Conservation (phyloP, 92 coral and sea anemone species). For the Diadumene lineata region DNA sequence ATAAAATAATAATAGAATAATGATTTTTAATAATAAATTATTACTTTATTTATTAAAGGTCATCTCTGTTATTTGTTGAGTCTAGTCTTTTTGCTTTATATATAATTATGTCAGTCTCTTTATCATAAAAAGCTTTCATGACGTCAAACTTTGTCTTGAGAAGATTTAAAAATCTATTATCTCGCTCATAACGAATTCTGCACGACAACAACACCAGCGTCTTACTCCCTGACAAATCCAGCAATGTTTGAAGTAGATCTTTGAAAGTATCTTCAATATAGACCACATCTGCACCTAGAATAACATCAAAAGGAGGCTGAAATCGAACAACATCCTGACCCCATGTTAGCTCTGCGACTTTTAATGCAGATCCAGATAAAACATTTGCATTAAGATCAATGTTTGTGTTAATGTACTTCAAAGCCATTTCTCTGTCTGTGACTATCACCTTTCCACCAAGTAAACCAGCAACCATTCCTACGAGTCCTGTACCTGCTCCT, state of each 20-base stretch:
- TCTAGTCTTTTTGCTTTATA: slow-evolving; percentile 59
- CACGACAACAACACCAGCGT: slow-evolving; percentile 78
- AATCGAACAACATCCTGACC: slow-evolving; percentile 76
- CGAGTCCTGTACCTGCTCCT: slow-evolving; percentile 96
- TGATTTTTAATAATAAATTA: no score
- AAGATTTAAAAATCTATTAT: slow-evolving; percentile 73
- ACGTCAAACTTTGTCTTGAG: slow-evolving; percentile 48
- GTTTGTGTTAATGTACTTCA: slow-evolving; percentile 68
- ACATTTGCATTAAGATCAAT: slow-evolving; percentile 52
- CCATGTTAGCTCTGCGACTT: slow-evolving; percentile 83
- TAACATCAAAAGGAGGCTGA: slow-evolving; percentile 71
- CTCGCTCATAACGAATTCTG: slow-evolving; percentile 90
- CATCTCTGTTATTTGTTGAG: background rate
- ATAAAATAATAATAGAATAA: no score
- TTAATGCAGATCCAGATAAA: slow-evolving; percentile 15
- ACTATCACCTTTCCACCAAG: slow-evolving; percentile 82
- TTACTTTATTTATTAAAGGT: slow-evolving; percentile 10
- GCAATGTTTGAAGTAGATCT: slow-evolving; percentile 69
- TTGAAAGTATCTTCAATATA: slow-evolving; percentile 89
- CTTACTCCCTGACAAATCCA: slow-evolving; percentile 65
- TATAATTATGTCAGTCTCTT: slow-evolving; percentile 62
- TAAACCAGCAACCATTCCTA: slow-evolving; percentile 85
- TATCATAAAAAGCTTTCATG: slow-evolving; percentile 61
- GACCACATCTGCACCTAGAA: slow-evolving; percentile 94
- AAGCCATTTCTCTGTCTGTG: slow-evolving; percentile 86